Conservation (phyloP, 1,140 invertebrate genomes). For the Sitobion miscanthi region DNA sequence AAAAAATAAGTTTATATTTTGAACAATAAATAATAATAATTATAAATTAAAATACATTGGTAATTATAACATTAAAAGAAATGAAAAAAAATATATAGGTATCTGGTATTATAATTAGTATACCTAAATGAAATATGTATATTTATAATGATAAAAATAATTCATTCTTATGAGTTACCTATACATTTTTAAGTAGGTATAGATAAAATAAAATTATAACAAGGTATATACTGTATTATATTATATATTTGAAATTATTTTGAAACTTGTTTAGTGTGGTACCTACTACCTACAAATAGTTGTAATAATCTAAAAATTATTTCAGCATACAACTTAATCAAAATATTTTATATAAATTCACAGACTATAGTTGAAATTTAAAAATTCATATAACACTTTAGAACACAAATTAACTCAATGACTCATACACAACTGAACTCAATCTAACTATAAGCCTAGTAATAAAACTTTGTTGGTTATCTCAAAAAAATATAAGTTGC, state of each 20-base stretch:
- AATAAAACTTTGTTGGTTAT: not conserved
- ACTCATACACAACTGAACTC: not conserved
- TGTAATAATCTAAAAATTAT: not conserved
- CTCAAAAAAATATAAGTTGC: not conserved
- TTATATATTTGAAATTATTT: not conserved
- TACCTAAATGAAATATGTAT: not conserved
- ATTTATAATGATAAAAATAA: not conserved
- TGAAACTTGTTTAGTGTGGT: not conserved
- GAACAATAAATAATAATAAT: not conserved
- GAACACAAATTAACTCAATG: not conserved
- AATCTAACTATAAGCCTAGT: not conserved
- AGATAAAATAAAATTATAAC: not conserved
- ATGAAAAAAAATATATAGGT: not conserved
- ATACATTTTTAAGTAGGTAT: not conserved
- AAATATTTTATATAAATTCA: not conserved
- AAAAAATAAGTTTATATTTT: not conserved
- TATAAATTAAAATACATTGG: not conserved
- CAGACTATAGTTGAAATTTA: not conserved
- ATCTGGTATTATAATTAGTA: not conserved
- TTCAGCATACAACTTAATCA: not conserved
- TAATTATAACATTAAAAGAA: not conserved
- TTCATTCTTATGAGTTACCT: not conserved
- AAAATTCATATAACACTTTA: not conserved
- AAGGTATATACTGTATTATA: not conserved
- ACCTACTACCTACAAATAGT: not conserved